Evolutionary conservation across 2,113 vertebrate species (phyloP).

Genomic region (Tachuris rubrigastra): DNA sequence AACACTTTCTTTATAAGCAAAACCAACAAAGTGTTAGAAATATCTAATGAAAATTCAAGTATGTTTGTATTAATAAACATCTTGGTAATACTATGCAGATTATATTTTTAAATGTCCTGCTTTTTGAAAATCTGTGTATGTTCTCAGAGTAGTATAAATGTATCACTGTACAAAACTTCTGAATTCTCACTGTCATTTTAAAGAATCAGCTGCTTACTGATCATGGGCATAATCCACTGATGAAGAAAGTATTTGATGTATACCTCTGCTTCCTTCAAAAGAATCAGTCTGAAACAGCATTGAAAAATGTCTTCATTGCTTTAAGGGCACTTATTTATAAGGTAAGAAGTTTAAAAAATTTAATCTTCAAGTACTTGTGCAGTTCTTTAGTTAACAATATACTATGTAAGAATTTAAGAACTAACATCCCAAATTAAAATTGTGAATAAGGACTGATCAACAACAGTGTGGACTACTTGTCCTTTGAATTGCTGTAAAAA

Average conservation of each 20-base stretch:
- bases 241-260: slow-evolving; percentile 98
- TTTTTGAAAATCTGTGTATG: background rate
- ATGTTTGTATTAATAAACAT: background rate
- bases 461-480: background rate
- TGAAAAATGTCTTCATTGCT: slow-evolving; percentile 94
- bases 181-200: slow-evolving; percentile 1
- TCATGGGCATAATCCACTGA: slow-evolving; percentile 94
- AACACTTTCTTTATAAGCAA: background rate
- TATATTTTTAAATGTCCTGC: background rate
- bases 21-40: background rate
- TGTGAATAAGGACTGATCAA: background rate
- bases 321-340: slow-evolving; percentile 95
- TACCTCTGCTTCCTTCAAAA: slow-evolving; percentile 96
- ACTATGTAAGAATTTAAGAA: background rate
- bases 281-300: slow-evolving; percentile 93
- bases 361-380: background rate
- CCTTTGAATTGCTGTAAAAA: background rate
- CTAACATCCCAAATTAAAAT: background rate
- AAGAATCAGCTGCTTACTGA: slow-evolving; percentile 92
- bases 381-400: background rate
- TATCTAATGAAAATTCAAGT: background rate
- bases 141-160: background rate
- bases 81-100: background rate
- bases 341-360: slow-evolving; percentile 68
- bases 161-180: background rate